Evolutionary conservation across 2,797 vertebrate species (phyloP), one percentile per base, ranked within the genome.

Genomic region (Gallinago solitaria): DNA sequence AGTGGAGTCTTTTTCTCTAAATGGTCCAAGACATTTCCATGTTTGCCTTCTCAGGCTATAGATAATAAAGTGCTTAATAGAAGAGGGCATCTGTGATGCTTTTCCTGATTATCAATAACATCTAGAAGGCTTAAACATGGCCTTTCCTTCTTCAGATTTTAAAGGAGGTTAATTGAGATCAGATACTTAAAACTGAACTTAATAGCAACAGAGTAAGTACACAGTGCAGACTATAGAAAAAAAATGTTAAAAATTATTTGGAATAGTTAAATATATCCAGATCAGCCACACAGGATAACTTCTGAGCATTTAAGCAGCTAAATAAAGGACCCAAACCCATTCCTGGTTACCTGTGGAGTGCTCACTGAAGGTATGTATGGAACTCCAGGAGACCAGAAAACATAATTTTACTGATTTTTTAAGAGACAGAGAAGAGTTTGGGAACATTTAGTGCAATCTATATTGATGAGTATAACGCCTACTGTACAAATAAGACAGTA

Each of bases 31-130:
- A 95, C 96, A 93, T 97, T 97, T 95, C 81, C 92, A 87, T 96
- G 96, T 97, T 96, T 97, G 93, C 79, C 92, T 97, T 97, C 92
- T 95, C 91, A 95, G 93, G 89, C 88, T 97, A 86, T 96, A 96
- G 97, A 89, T 92, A 97, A 96, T 93, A 97, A 97, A 92, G 73
- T 48, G 59, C 81, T 90, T 94, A 95, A 94, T 47, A 84, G 59
- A 47, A 91, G 47, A 88, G 77, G 91, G 94, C 87, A 96, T 91
- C 77, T 95, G 64, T 41, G 82, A 83, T 85, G 79, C 61, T 95
- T 95, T 92, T 88, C 79, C 82, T 91, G 79, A 87, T 74, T 77
- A 89, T 83, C 0, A 30, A 77, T 90, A 94, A 93, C 81, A 87
- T 92, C 94, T 96, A 96, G 70, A 90, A 92, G 74, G 78, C 68